These are phyloP conservation scores for Tuberolachnus salignus DNA, from an alignment of 2,888 invertebrate species.

Conservation along the genomic window DNA sequence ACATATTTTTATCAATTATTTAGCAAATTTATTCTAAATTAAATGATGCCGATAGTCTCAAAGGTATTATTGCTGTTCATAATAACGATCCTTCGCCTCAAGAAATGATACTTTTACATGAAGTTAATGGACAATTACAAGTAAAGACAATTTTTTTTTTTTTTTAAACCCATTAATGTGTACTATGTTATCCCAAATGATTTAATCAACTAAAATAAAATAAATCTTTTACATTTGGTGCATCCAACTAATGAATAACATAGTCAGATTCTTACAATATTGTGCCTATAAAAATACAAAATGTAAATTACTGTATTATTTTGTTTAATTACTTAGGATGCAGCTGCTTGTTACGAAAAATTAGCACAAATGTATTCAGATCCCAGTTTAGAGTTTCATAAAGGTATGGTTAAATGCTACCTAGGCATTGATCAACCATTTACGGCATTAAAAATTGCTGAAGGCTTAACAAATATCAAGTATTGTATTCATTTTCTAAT, in stretches of 20 bases:
- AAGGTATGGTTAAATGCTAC: constrained; percentile 86
- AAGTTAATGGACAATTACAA: constrained; percentile 79
- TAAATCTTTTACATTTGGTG: too few species aligned
- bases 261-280: too few species aligned
- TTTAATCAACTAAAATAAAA: background rate
- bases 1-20: constrained; percentile 58
- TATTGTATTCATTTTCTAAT: constrained; percentile 59
- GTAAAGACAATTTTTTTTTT: constrained; percentile 58
- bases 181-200: background rate
- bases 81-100: constrained; percentile 77
- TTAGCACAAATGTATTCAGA: constrained; percentile 66
- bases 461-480: constrained; percentile 70
- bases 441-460: constrained; percentile 78
- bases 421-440: constrained; percentile 85
- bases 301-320: too few species aligned
- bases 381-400: constrained; percentile 61
- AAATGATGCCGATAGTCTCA: constrained; percentile 89
- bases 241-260: too few species aligned
- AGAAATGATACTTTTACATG: constrained; percentile 83
- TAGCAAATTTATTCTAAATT: constrained; percentile 84
- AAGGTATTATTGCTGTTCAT: constrained; percentile 75
- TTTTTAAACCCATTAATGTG: background rate
- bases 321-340: constrained; percentile 67
- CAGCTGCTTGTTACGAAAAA: constrained; percentile 86
- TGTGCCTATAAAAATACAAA: too few species aligned